Evolutionary conservation across 2,888 invertebrate species (phyloP).

Genomic region (Mayetiola destructor): DNA sequence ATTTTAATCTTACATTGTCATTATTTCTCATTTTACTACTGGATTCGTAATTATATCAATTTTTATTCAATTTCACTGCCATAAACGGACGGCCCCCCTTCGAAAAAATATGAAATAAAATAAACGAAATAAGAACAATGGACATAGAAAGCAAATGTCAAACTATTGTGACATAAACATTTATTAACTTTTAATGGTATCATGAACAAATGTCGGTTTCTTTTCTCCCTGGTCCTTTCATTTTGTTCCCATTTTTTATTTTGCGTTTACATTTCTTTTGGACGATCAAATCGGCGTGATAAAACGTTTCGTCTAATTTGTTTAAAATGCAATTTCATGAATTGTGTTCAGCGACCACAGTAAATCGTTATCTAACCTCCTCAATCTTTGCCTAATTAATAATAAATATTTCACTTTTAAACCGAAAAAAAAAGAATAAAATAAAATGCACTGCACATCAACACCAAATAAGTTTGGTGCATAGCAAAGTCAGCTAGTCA

Average conservation of each 20-base stretch:
- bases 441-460: not conserved
- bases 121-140: too few species aligned
- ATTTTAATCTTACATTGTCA: too few species aligned
- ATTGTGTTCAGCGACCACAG: not conserved
- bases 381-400: constrained; percentile 10
- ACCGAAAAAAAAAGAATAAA: not conserved
- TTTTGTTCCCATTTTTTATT: too few species aligned
- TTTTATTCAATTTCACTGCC: not conserved
- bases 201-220: not conserved
- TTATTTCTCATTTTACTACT: not conserved
- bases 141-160: too few species aligned
- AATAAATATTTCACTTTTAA: constrained; percentile 9
- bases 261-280: too few species aligned
- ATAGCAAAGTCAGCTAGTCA: not conserved
- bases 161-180: constrained; percentile 1
- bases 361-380: not conserved
- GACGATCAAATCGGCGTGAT: constrained; percentile 1
- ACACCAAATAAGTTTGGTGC: not conserved
- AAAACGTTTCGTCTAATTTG: constrained; percentile 7
- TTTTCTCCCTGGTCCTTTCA: too few species aligned
- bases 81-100: not conserved
- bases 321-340: constrained; percentile 12
- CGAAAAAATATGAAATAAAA: not conserved
- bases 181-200: constrained; percentile 8
- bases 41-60: not conserved